phyloP scores from a whole-genome alignment of 1,140 invertebrate genomes.

The Aporrectodea caliginosa region DNA sequence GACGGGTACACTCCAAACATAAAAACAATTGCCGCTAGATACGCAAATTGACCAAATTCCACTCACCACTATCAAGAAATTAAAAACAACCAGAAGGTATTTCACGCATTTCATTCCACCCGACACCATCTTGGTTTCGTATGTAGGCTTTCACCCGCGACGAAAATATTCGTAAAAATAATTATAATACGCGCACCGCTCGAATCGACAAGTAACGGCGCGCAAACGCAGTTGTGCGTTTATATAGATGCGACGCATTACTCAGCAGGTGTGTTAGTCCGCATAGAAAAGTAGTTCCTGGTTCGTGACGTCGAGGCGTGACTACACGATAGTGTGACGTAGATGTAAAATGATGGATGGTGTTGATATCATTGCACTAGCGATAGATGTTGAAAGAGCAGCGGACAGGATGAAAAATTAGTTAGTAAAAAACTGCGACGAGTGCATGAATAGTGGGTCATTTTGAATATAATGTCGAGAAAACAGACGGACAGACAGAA shows the following conservation, averaged over 20 bases:
- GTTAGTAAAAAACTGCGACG: neutral
- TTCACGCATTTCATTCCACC: neutral
- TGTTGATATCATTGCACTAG: neutral
- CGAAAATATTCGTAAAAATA: neutral
- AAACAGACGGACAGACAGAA: too few species aligned
- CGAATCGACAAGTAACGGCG: neutral
- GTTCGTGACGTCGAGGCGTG: neutral
- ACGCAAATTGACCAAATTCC: too few species aligned
- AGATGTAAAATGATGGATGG: too few species aligned
- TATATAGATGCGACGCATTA: neutral
- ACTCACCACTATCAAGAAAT: conserved; percentile 2
- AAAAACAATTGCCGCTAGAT: too few species aligned
- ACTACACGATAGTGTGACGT: too few species aligned
- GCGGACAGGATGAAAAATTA: neutral
- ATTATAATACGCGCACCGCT: neutral
- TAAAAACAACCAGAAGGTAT: neutral
- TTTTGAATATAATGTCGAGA: too few species aligned
- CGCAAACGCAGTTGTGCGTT: neutral
- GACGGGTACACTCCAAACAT: too few species aligned
- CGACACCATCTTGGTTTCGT: neutral
- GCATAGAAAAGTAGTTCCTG: neutral
- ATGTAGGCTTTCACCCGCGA: neutral
- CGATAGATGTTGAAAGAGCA: neutral
- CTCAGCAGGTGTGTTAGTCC: neutral
- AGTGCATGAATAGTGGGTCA: too few species aligned